Base-by-base conservation (phyloP, 2,113 vertebrate genomes). In the Gasterosteus aculeatus region DNA sequence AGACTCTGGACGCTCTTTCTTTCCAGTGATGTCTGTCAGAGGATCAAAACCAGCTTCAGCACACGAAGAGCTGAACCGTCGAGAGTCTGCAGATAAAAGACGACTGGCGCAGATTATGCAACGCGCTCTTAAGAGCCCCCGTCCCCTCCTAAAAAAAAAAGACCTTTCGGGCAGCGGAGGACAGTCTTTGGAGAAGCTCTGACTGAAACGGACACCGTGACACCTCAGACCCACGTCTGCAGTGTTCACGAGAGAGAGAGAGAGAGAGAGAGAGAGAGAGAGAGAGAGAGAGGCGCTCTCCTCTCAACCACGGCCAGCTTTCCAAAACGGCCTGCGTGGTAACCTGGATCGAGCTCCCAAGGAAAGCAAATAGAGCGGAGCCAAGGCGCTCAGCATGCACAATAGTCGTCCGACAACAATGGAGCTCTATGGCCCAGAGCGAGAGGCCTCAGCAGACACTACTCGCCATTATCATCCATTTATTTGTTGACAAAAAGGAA, bases 281-380 rank as follows among this genome's bases (percentile, higher is more conserved):
- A 47, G 38, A 39, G 38, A 39, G 38, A 90, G 77, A 83, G 56
- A 86, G 69, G 22, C 77, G 83, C 79, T 80, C 78, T 73, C 49
- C 79, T 90, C 82, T 85, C 58, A 90, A 91, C 84, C 59, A 31
- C 76, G 68, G 89, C 90, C 92, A 92, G 89, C 77, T 94, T 94
- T 94, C 92, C 92, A 92, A 88, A 93, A 93, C 87, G 90, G 83
- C 82, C 86, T 90, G 87, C 86, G 60, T 90, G 84, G 92, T 80
- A 93, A 93, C 88, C 77, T 88, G 83, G 86, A 87, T 76, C 80
- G 72, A 59, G 63, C 76, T 72, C 7, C 7, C 59, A 59, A 74
- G 78, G 76, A 76, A 82, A 78, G 83, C 80, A 60, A 58, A 60
- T 68, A 7, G 70, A 69, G 35, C 12, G 22, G 10, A 49, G 72